Evolutionary conservation across 2,797 vertebrate species (phyloP).

Genomic region (Simalia tracyae): DNA sequence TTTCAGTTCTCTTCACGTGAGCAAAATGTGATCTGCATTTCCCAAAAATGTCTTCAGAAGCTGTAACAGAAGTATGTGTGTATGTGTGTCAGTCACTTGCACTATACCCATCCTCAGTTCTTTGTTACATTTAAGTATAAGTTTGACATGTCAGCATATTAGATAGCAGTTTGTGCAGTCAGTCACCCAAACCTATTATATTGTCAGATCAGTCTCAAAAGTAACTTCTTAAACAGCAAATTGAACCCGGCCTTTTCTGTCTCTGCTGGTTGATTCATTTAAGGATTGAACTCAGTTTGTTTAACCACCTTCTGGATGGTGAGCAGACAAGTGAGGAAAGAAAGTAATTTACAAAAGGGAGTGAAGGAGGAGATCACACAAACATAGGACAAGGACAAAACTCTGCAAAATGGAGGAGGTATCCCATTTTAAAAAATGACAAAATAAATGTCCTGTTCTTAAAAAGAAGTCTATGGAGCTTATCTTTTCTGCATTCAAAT

Average conservation of each 20-base stretch:
- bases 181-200: conserved; percentile 45
- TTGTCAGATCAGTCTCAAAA: conserved; percentile 63
- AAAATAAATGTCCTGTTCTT: conserved; percentile 63
- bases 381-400: conserved; percentile 73
- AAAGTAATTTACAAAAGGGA: conserved; percentile 74
- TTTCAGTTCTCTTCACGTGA: background rate
- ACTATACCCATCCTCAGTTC: background rate
- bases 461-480: conserved; percentile 68
- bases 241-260: conserved; percentile 61
- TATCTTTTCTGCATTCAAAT: conserved; percentile 71
- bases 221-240: conserved; percentile 73
- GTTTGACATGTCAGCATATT: conserved; percentile 37
- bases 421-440: conserved; percentile 68
- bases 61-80: background rate
- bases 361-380: conserved; percentile 61
- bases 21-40: background rate
- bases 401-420: conserved; percentile 59
- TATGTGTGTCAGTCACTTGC: background rate
- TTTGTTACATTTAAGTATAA: conserved; percentile 13
- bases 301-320: conserved; percentile 76
- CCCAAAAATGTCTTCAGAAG: background rate
- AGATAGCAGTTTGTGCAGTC: conserved; percentile 18
- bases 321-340: conserved; percentile 75
- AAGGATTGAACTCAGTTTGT: conserved; percentile 73
- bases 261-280: conserved; percentile 70